Conservation (phyloP, 2,797 vertebrate genomes). For the Peromyscus attwateri region DNA sequence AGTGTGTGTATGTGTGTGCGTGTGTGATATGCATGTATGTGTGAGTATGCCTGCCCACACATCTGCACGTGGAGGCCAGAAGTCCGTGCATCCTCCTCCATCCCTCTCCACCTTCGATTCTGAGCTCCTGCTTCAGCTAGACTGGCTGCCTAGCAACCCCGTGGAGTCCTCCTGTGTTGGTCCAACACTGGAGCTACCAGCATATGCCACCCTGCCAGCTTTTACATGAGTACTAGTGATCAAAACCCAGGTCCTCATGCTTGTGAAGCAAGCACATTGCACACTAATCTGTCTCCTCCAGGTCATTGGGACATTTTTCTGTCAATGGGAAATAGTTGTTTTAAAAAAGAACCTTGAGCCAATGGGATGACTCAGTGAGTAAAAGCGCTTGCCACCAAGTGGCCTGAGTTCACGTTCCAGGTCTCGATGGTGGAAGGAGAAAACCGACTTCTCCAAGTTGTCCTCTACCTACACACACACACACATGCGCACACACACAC, state of each 20-base stretch:
- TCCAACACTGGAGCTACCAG: background rate
- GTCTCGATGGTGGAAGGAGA: background rate
- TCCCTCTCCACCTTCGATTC: background rate
- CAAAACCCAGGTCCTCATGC: background rate
- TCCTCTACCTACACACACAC: background rate
- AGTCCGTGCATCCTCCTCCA: background rate
- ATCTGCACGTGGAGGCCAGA: background rate
- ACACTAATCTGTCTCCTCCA: background rate
- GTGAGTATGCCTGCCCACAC: background rate
- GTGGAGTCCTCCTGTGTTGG: background rate
- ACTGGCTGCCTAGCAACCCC: background rate
- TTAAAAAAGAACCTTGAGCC: background rate
- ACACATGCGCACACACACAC: background rate
- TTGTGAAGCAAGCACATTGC: background rate
- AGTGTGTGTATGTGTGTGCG: background rate
- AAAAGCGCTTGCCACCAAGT: background rate
- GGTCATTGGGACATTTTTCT: background rate
- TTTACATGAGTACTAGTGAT: too few species aligned
- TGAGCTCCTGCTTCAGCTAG: background rate
- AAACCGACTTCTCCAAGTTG: background rate
- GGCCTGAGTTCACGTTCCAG: background rate
- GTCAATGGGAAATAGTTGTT: background rate
- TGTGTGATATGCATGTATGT: background rate
- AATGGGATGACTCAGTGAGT: background rate
- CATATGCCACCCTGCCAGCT: background rate